A percentile compares a stretch with the other conserved stretches of the same genome.
Conservation (phyloP, 2,888 invertebrate species). For the Dryadula phaetusa region DNA sequence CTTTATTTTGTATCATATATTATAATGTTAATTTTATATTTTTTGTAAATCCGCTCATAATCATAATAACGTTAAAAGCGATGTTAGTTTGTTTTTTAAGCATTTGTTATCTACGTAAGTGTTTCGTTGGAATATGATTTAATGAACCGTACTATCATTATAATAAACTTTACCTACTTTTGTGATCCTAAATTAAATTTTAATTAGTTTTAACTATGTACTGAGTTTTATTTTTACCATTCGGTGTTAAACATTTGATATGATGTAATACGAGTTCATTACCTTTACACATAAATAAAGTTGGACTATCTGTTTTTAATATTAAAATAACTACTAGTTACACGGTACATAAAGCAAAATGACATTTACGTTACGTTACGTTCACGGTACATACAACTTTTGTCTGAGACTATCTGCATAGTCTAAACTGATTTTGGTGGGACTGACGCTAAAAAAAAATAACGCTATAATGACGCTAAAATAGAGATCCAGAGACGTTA, state of each 20-base stretch:
- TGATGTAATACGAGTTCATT: too few species aligned
- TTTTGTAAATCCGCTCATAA: conserved; percentile 31
- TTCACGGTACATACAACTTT: too few species aligned
- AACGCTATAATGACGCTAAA: too few species aligned
- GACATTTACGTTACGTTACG: too few species aligned
- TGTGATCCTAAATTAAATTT: conserved; percentile 82
- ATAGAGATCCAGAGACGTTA: too few species aligned
- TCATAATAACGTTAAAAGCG: conserved; percentile 27
- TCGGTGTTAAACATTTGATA: conserved; percentile 33
- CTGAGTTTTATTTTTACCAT: conserved; percentile 55
- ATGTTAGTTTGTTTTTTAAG: conserved; percentile 27
- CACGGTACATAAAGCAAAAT: too few species aligned
- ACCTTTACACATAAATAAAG: too few species aligned
- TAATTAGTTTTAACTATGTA: conserved; percentile 65
- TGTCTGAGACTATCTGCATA: too few species aligned
- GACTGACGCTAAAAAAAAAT: too few species aligned
- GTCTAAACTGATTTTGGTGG: too few species aligned
- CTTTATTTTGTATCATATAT: conserved; percentile 40
- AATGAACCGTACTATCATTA: conserved; percentile 43
- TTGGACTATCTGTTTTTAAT: too few species aligned
- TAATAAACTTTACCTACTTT: conserved; percentile 47
- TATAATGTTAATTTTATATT: conserved; percentile 31
- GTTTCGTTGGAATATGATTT: conserved; percentile 17
- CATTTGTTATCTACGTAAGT: conserved; percentile 27
- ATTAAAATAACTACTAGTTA: too few species aligned